Evolutionary conservation across 2,797 vertebrate genomes (phyloP).

Genomic region (Malurus leucopterus): DNA sequence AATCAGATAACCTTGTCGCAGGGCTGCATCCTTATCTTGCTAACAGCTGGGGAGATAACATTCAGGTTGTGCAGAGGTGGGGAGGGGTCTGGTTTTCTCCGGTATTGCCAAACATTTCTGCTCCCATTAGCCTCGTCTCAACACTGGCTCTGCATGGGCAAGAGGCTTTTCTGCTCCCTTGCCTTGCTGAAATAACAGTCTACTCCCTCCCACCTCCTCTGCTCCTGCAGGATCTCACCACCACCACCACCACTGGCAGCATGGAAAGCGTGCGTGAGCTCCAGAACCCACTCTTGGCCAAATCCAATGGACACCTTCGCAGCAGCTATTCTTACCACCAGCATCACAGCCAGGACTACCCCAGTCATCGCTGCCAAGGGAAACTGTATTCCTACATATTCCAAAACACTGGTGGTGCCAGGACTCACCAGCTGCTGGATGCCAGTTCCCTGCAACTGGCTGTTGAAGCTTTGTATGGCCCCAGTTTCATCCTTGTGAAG

Average conservation of each 20-base stretch:
- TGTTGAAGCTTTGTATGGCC: constrained; percentile 86
- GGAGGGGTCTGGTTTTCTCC: constrained; percentile 8
- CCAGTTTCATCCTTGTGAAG: constrained; percentile 84
- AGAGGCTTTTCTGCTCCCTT: constrained; percentile 2
- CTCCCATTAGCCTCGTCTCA: neutral
- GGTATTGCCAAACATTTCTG: neutral
- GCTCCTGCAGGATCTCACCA: neutral
- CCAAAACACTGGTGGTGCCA: constrained; percentile 73
- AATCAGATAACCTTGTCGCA: constrained; percentile 33
- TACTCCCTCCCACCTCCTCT: neutral
- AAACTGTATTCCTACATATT: constrained; percentile 87
- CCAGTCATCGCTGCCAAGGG: constrained; percentile 79
- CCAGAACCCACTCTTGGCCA: constrained; percentile 85
- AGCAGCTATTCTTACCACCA: constrained; percentile 80
- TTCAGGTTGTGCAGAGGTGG: neutral
- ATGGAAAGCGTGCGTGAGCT: constrained; percentile 91
- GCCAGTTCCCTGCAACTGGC: constrained; percentile 89
- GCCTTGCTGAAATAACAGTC: neutral
- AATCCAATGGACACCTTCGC: constrained; percentile 76
- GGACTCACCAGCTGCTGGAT: constrained; percentile 86
- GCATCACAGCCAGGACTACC: constrained; percentile 70
- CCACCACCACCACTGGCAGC: neutral
- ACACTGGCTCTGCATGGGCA: neutral
- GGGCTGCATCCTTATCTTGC: constrained; percentile 14
- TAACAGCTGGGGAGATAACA: constrained; percentile 7